These are phyloP conservation scores for Cyclargus thomasi DNA, from an alignment of 1,140 invertebrate genomes.

Conservation along the genomic window DNA sequence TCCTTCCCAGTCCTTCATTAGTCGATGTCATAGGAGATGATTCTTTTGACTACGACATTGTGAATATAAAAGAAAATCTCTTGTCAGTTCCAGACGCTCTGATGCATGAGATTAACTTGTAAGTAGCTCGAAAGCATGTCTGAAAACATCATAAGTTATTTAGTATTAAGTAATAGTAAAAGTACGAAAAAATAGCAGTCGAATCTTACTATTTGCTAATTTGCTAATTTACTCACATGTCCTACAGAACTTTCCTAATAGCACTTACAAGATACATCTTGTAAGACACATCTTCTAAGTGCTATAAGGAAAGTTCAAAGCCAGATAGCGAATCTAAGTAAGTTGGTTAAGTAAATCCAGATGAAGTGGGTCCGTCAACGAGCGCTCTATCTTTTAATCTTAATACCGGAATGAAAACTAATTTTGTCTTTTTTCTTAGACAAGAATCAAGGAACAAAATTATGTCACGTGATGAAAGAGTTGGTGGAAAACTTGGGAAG, in stretches of 20 bases:
- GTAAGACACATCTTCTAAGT: no score
- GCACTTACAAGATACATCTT: no score
- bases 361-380: no score
- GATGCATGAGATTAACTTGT: constrained; percentile 37
- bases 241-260: constrained; percentile 46
- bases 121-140: constrained; percentile 46
- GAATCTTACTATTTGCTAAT: background rate
- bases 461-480: no score
- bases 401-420: no score
- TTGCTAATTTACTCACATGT: background rate
- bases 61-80: constrained; percentile 52
- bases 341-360: no score
- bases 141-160: constrained; percentile 28
- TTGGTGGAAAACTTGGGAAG: no score
- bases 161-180: background rate
- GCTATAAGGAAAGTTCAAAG: no score
- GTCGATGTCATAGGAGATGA: constrained; percentile 45
- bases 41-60: constrained; percentile 60
- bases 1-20: background rate
- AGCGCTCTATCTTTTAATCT: no score
- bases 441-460: no score
- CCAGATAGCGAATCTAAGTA: no score
- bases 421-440: no score
- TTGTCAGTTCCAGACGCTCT: constrained; percentile 37
- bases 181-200: background rate